Evolutionary conservation across 2,797 vertebrate species (phyloP).

Genomic region (Etheostoma nigrum): DNA sequence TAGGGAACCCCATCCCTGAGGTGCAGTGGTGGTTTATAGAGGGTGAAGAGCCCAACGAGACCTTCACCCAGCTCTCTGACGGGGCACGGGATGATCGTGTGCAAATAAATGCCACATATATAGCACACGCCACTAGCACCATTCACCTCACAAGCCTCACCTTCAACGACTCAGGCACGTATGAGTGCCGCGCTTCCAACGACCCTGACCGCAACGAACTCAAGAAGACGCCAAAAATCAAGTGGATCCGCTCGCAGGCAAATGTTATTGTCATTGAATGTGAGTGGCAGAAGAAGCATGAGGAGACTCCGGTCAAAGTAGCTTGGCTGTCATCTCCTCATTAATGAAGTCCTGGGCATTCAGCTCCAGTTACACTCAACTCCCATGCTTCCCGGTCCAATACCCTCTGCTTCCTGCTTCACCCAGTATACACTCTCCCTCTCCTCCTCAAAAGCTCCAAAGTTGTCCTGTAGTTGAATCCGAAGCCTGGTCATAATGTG

Average conservation of each 20-base stretch:
- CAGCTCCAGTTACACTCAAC: slow-evolving; percentile 60
- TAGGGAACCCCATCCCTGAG: slow-evolving; percentile 93
- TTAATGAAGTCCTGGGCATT: slow-evolving; percentile 70
- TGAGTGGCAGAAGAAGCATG: slow-evolving; percentile 87
- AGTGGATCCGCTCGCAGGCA: slow-evolving; percentile 97
- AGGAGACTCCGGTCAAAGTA: slow-evolving; percentile 54
- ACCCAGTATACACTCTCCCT: slow-evolving; percentile 45
- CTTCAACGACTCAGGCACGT: slow-evolving; percentile 89
- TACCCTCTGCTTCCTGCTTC: slow-evolving; percentile 48
- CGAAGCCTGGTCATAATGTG: slow-evolving; percentile 37
- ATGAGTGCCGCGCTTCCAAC: slow-evolving; percentile 96
- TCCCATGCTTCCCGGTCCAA: slow-evolving; percentile 55
- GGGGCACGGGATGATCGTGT: slow-evolving; percentile 89
- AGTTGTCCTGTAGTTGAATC: slow-evolving; percentile 56
- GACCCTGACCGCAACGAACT: slow-evolving; percentile 96
- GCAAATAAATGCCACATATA: slow-evolving; percentile 91
- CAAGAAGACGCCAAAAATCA: slow-evolving; percentile 93
- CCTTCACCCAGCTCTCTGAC: slow-evolving; percentile 90
- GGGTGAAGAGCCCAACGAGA: slow-evolving; percentile 87
- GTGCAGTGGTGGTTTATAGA: slow-evolving; percentile 96
- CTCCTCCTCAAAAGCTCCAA: slow-evolving; percentile 46
- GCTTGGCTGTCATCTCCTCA: slow-evolving; percentile 52
- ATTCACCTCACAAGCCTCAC: slow-evolving; percentile 87
- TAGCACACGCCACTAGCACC: slow-evolving; percentile 89
- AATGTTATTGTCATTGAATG: slow-evolving; percentile 95